A percentile compares a stretch with the other conserved stretches of the same genome.
These are phyloP conservation scores for Notothenia coriiceps DNA, from an alignment of 2,113 vertebrate genomes.

Conservation along the genomic window DNA sequence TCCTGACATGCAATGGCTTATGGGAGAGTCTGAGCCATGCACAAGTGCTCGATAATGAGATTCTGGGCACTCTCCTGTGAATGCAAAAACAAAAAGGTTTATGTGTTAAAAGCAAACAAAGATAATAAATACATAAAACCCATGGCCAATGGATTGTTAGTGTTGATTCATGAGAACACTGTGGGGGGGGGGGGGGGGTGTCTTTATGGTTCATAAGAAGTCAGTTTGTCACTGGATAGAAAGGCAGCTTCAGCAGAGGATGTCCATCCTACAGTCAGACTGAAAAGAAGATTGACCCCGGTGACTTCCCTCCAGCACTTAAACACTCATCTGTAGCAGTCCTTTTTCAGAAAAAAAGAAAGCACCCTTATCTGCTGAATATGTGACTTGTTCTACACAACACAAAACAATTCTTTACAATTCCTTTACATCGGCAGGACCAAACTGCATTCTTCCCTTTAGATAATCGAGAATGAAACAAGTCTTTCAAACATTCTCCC, in stretches of 20 bases:
- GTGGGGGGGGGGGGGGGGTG: neutral
- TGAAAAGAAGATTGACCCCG: conserved; percentile 30
- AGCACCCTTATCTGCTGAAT: conserved; percentile 33
- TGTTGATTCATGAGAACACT: conserved; percentile 25
- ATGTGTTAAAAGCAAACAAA: conserved; percentile 59
- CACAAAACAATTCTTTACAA: conserved; percentile 67
- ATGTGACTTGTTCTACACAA: conserved; percentile 52
- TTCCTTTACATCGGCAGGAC: conserved; percentile 82
- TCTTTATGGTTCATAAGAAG: conserved; percentile 43
- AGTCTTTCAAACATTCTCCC: conserved; percentile 58
- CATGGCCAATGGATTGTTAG: conserved; percentile 44
- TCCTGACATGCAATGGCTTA: conserved; percentile 62
- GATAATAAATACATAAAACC: conserved; percentile 66
- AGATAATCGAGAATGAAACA: conserved; percentile 46
- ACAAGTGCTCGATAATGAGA: conserved; percentile 47
- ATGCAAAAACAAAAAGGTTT: conserved; percentile 30
- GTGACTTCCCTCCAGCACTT: conserved; percentile 7
- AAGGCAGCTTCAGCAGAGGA: conserved; percentile 63
- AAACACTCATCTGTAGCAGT: conserved; percentile 46
- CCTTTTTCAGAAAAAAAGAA: conserved; percentile 12
- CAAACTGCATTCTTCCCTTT: conserved; percentile 70
- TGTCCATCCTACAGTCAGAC: conserved; percentile 30
- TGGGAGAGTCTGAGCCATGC: conserved; percentile 25
- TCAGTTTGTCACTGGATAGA: conserved; percentile 45
- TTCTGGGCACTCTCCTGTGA: conserved; percentile 65